Conservation (phyloP, 1,140 invertebrate species). For the Drosophila nikananu region DNA sequence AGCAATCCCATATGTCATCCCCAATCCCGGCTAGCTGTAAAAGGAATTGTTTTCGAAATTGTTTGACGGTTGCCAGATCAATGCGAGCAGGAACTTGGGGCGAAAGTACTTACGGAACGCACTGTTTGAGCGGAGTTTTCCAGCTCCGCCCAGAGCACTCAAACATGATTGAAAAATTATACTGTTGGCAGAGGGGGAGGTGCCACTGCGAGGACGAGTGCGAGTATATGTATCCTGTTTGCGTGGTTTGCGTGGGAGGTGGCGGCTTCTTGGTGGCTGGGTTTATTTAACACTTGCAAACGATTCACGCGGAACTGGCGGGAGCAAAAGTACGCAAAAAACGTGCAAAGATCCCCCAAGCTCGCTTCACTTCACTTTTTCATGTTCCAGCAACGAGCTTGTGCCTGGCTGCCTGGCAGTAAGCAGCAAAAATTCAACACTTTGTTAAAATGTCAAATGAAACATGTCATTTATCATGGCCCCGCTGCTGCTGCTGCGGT, state of each 20-base stretch:
- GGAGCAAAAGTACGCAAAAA: slow-evolving; percentile 33
- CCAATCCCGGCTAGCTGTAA: slow-evolving; percentile 41
- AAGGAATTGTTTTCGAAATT: slow-evolving; percentile 52
- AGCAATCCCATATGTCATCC: slow-evolving; percentile 45
- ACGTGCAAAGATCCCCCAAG: slow-evolving; percentile 45
- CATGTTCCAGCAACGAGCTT: slow-evolving; percentile 29
- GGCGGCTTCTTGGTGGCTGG: slow-evolving; percentile 44
- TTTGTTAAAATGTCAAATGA: slow-evolving; percentile 85
- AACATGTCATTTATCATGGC: slow-evolving; percentile 84
- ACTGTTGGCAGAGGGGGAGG: slow-evolving; percentile 20
- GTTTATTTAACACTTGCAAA: slow-evolving; percentile 62
- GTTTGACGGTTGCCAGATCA: slow-evolving; percentile 52
- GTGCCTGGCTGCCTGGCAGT: slow-evolving; percentile 15
- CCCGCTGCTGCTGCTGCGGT: neutral
- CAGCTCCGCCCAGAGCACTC: slow-evolving; percentile 45
- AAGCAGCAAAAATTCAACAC: slow-evolving; percentile 82
- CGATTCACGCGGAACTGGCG: slow-evolving; percentile 51
- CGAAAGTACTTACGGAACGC: slow-evolving; percentile 35
- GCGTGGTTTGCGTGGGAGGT: slow-evolving; percentile 2
- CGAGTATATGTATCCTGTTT: slow-evolving; percentile 9
- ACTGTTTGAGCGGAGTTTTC: slow-evolving; percentile 24
- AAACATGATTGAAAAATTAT: slow-evolving; percentile 61
- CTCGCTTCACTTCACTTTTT: slow-evolving; percentile 43
- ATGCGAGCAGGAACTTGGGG: slow-evolving; percentile 32
- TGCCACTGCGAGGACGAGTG: neutral